A percentile compares a stretch with the other conserved stretches of the same genome.
These are phyloP conservation scores for Tipula vernalis DNA, from an alignment of 2,888 invertebrate species.

Conservation along the genomic window DNA sequence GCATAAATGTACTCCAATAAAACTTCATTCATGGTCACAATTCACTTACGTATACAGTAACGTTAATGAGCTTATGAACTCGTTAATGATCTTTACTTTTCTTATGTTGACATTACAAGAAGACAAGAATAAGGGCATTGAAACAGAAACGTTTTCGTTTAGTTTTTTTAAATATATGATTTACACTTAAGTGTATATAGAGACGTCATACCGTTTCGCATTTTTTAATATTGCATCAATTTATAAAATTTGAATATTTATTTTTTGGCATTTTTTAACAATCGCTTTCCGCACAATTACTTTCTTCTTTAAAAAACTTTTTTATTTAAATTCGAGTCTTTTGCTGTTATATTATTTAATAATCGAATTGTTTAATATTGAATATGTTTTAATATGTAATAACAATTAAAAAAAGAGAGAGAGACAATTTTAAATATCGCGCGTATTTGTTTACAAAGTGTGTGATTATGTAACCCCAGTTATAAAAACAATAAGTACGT, in stretches of 20 bases:
- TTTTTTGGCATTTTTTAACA: neutral
- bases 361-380: neutral
- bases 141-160: neutral
- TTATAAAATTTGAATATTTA: neutral
- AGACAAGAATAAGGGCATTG: neutral
- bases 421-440: neutral
- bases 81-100: neutral
- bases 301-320: no score
- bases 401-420: neutral
- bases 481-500: no score
- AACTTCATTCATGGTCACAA: neutral
- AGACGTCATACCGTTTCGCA: neutral
- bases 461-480: neutral
- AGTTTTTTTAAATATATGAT: neutral
- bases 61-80: neutral
- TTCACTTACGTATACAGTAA: neutral
- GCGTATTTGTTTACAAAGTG: no score
- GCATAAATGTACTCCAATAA: neutral
- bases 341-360: neutral
- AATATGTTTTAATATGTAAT: neutral
- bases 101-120: neutral
- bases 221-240: neutral
- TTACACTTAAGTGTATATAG: neutral
- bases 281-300: no score
- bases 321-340: neutral